Evolutionary conservation across 1,140 invertebrate genomes (phyloP), one percentile per base, ranked within the genome.

Genomic region (Thaumatotibia leucotreta): DNA sequence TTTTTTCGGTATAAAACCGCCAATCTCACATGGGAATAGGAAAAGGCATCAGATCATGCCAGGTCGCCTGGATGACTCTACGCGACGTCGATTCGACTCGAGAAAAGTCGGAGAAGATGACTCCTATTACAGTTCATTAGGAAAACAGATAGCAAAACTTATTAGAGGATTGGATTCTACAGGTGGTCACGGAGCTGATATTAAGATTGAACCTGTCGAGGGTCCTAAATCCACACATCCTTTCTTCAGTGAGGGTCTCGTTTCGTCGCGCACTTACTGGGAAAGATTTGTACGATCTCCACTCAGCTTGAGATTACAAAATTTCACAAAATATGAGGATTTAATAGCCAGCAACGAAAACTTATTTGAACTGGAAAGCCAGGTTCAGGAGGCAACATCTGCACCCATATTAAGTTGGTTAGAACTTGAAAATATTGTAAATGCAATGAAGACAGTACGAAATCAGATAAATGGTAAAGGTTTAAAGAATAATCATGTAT

Each of bases 401-500:
- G 82, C 78, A 4, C 50, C 71, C 0, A 50, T 76, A 4, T 72
- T 90, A 63, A 80, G 70, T 72, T 77, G 88, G 49, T 71, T 68
- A 58, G 85, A 89, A 69, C 72, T 88, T 49, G 85, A 89, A 75
- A 90, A 88, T 72, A 75, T 88, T 58, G 72, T 87, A 11, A 84
- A 73, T 45, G 65, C 75, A 27, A 81, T 88, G 63, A 63, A 82
- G 70, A 70, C 70, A 54, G 64, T 73, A 45, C 69, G 77, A 61
- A 66, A 63, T n/a, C 22, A 65, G 27, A 67, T 75, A 67, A 63
- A 49, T 61, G 32, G 65, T 58, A 54, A 35, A 68, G 49, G 54
- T 10, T 32, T 50, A 50, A 8, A 66, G 8, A 70, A 70, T 29
- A 62, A 70, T 31, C 1, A 58, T 8, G 49, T 52, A 23, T 72